Conservation (phyloP, 2,797 vertebrate species). For the Neosalanx taihuensis region DNA sequence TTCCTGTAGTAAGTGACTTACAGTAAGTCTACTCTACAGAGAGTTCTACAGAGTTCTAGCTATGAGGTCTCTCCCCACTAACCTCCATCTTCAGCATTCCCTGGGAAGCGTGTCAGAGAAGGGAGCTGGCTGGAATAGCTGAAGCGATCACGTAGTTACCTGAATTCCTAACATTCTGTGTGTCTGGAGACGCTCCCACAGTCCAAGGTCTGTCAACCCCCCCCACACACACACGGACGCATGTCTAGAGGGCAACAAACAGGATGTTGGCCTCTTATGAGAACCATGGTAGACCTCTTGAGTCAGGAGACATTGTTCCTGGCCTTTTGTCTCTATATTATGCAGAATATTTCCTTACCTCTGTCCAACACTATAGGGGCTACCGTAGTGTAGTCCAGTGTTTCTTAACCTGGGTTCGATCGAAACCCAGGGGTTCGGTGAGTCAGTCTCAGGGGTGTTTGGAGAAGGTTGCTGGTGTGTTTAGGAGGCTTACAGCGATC, state of each 20-base stretch:
- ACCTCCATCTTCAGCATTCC: conserved; percentile 36
- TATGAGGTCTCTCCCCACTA: conserved; percentile 34
- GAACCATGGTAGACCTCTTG: conserved; percentile 20
- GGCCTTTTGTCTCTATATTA: conserved; percentile 46
- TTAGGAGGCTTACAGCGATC: conserved; percentile 11
- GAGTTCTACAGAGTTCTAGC: conserved; percentile 15
- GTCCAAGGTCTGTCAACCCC: conserved; percentile 31
- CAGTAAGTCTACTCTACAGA: no score
- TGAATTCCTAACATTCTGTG: conserved; percentile 70
- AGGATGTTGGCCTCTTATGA: conserved; percentile 63
- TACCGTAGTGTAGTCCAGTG: conserved; percentile 2
- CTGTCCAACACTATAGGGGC: conserved; percentile 30
- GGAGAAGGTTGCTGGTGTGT: conserved; percentile 19
- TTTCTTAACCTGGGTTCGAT: no score
- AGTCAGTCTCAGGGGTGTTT: conserved; percentile 4
- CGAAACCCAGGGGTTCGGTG: no score
- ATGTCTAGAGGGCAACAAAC: conserved; percentile 58
- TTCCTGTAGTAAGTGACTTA: no score
- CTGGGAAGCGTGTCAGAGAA: conserved; percentile 50
- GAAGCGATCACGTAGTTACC: conserved; percentile 59
- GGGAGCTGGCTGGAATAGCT: conserved; percentile 50
- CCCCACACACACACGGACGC: conserved; percentile 22
- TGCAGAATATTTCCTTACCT: conserved; percentile 17
- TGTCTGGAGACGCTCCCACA: conserved; percentile 51
- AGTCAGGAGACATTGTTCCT: conserved; percentile 48